phyloP scores from a whole-genome alignment of 2,888 invertebrate genomes.

The Laothoe populi region DNA sequence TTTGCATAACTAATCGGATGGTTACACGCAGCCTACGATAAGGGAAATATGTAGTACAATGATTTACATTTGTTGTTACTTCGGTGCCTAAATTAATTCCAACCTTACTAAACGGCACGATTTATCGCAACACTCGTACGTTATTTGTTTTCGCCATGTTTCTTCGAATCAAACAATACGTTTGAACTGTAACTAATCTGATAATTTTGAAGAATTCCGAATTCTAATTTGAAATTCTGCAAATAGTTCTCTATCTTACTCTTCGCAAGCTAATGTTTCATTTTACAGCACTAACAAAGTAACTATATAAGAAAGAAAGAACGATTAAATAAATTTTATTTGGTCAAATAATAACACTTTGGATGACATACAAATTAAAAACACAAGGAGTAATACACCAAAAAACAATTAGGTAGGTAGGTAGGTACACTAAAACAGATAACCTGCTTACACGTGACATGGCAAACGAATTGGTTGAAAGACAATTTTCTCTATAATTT shows the following conservation, averaged over 20 bases:
- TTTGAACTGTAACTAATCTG: slow-evolving; percentile 5
- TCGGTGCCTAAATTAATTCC: slow-evolving; percentile 56
- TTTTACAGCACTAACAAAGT: not conserved
- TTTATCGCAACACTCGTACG: slow-evolving; percentile 40
- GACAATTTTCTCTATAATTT: slow-evolving; percentile 69
- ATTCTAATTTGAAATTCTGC: not conserved
- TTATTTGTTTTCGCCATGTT: slow-evolving; percentile 33
- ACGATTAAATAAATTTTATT: no score
- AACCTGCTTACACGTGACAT: slow-evolving; percentile 24
- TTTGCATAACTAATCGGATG: slow-evolving; percentile 71
- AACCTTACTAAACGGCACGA: slow-evolving; percentile 47
- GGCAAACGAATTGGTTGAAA: slow-evolving; percentile 34
- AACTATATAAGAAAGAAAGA: no score
- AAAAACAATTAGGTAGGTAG: no score
- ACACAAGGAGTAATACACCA: no score
- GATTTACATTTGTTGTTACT: slow-evolving; percentile 58
- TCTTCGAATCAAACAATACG: slow-evolving; percentile 10
- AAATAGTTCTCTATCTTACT: not conserved
- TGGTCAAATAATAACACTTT: no score
- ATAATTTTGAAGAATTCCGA: not conserved
- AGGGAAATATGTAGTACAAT: slow-evolving; percentile 62
- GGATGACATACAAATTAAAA: no score
- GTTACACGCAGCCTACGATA: slow-evolving; percentile 60
- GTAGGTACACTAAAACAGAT: no score
- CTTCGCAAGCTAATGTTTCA: not conserved